A percentile compares a stretch with the other conserved stretches of the same genome.
These are phyloP conservation scores for Nebria ingens DNA, from an alignment of 1,140 invertebrate genomes.

Conservation along the genomic window DNA sequence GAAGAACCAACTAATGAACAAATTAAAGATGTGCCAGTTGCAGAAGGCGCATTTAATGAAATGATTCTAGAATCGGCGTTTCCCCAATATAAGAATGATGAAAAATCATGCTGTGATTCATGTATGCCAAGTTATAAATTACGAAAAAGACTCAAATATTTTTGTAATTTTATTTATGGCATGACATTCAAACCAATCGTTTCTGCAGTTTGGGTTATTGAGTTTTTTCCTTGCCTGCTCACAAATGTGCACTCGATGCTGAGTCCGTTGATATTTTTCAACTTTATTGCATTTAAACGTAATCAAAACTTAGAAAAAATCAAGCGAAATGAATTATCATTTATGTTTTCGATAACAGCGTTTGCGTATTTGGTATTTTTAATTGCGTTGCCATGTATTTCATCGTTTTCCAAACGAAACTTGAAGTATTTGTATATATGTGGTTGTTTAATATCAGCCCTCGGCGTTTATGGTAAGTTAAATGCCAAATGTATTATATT, in stretches of 20 bases:
- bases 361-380: conserved; percentile 38
- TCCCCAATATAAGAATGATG: conserved; percentile 21
- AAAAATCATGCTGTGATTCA: not conserved
- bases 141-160: not conserved
- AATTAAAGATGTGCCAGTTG: conserved; percentile 23
- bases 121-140: not conserved
- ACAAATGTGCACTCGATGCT: conserved; percentile 31
- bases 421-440: conserved; percentile 34
- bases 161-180: conserved; percentile 12
- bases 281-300: conserved; percentile 33
- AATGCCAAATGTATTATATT: conserved; percentile 3
- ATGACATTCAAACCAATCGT: conserved; percentile 35
- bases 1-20: conserved; percentile 28
- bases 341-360: conserved; percentile 34
- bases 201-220: conserved; percentile 35
- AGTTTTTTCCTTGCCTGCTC: conserved; percentile 37
- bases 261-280: conserved; percentile 30
- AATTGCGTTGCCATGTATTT: conserved; percentile 35
- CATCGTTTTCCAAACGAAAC: conserved; percentile 36
- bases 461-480: conserved; percentile 35
- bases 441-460: conserved; percentile 32
- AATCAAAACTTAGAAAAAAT: conserved; percentile 30
- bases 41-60: conserved; percentile 21
- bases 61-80: conserved; percentile 33
- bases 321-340: conserved; percentile 31